Percentiles rank a stretch among this genome's conserved stretches.
Conservation (phyloP, 2,888 invertebrate species). For the Drosophila infuscata region DNA sequence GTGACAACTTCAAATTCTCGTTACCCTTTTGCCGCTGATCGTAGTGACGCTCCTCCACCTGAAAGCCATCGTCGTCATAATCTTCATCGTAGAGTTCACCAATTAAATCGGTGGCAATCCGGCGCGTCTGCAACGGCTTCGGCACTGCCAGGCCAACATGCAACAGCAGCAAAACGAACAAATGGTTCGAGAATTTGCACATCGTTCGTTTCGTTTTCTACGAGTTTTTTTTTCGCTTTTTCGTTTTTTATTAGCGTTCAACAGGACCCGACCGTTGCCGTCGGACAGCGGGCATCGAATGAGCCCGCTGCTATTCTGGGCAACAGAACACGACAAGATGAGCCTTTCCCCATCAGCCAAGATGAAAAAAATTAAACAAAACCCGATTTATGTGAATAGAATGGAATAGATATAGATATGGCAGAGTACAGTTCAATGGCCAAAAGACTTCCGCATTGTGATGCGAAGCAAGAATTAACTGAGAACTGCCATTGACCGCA, state of each 20-base stretch:
- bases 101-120: slow-evolving; percentile 53
- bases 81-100: slow-evolving; percentile 62
- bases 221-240: slow-evolving; percentile 6
- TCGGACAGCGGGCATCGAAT: slow-evolving; percentile 62
- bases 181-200: slow-evolving; percentile 84
- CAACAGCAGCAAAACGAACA: slow-evolving; percentile 78
- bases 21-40: slow-evolving; percentile 93
- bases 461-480: slow-evolving; percentile 54
- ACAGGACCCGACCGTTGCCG: slow-evolving; percentile 67
- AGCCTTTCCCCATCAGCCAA: slow-evolving; percentile 44
- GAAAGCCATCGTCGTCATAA: slow-evolving; percentile 66
- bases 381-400: slow-evolving; percentile 63
- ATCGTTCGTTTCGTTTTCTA: slow-evolving; percentile 55
- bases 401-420: background rate
- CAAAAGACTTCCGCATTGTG: slow-evolving; percentile 75
- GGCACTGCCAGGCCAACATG: slow-evolving; percentile 38
- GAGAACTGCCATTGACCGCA: slow-evolving; percentile 43
- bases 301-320: slow-evolving; percentile 46
- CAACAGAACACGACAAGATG: slow-evolving; percentile 19
- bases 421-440: slow-evolving; percentile 65
- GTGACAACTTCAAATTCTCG: slow-evolving; percentile 90
- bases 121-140: slow-evolving; percentile 42
- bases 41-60: slow-evolving; percentile 85
- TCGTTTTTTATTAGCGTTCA: slow-evolving; percentile 2
- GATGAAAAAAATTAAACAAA: slow-evolving; percentile 31